phyloP scores from a whole-genome alignment of 1,140 invertebrate genomes.

The Temnothorax longispinosus region DNA sequence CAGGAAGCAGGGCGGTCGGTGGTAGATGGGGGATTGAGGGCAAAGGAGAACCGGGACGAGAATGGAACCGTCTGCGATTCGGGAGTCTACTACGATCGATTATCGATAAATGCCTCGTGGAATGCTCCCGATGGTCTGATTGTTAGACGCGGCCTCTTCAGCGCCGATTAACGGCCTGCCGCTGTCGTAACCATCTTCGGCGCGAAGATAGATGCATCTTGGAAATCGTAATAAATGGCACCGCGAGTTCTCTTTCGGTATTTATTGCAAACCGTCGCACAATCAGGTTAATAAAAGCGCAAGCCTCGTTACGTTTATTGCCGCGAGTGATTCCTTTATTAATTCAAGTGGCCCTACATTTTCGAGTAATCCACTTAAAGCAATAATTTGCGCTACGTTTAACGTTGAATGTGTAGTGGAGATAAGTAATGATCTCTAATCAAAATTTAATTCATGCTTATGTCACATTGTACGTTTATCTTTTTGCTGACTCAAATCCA shows the following conservation, averaged over 20 bases:
- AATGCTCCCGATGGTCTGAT: constrained; percentile 64
- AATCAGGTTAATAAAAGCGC: constrained; percentile 34
- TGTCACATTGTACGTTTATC: not conserved
- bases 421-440: not conserved
- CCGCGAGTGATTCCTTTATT: not conserved
- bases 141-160: constrained; percentile 61
- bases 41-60: constrained; percentile 41
- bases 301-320: constrained; percentile 14
- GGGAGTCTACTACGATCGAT: constrained; percentile 70
- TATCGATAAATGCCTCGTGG: constrained; percentile 74
- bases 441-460: not conserved
- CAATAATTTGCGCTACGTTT: not conserved
- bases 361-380: not conserved
- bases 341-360: not conserved
- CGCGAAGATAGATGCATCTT: constrained; percentile 55
- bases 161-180: constrained; percentile 46
- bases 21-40: constrained; percentile 4
- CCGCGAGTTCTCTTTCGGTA: not conserved
- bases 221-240: constrained; percentile 49
- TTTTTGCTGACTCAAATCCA: not conserved
- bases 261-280: not conserved
- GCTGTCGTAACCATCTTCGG: constrained; percentile 59
- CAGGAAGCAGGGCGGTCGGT: constrained; percentile 2
- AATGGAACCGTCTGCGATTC: constrained; percentile 54
- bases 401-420: not conserved